Percentiles rank a stretch among this genome's conserved stretches.
Conservation (phyloP, 2,888 invertebrate genomes). For the Crepidodera aurea region DNA sequence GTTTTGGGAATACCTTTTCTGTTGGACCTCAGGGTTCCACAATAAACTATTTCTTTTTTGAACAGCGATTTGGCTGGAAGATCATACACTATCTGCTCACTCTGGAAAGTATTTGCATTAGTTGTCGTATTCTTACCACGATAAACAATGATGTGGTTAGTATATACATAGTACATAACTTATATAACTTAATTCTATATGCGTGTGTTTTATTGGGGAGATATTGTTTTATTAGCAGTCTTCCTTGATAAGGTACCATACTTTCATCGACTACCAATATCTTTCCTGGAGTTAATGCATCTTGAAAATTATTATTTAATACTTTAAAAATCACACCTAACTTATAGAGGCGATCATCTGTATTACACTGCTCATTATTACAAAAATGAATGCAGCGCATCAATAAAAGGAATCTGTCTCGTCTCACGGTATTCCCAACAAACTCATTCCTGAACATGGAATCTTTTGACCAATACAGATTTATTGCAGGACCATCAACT, state of each 20-base stretch:
- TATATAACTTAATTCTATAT: neutral
- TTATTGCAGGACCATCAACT: constrained; percentile 2
- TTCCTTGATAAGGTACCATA: neutral
- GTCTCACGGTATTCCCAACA: neutral
- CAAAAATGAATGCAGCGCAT: no score
- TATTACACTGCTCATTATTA: no score
- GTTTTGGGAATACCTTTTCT: neutral
- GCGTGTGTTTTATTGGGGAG: neutral
- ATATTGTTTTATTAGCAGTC: neutral
- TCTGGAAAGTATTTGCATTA: neutral
- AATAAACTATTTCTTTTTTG: neutral
- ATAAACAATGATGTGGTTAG: neutral
- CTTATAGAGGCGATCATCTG: neutral
- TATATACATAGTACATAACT: constrained; percentile 4
- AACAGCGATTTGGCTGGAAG: neutral
- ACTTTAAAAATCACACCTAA: neutral
- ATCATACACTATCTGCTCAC: constrained; percentile 2
- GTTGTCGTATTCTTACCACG: neutral
- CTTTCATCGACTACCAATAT: neutral
- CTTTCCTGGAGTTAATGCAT: neutral
- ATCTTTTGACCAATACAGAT: constrained; percentile 17
- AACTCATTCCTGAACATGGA: constrained; percentile 11
- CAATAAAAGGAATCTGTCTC: no score
- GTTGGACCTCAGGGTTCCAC: neutral
- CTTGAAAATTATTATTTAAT: neutral